phyloP scores from a whole-genome alignment of 2,888 invertebrate species.

The Lochmaea crataegi region DNA sequence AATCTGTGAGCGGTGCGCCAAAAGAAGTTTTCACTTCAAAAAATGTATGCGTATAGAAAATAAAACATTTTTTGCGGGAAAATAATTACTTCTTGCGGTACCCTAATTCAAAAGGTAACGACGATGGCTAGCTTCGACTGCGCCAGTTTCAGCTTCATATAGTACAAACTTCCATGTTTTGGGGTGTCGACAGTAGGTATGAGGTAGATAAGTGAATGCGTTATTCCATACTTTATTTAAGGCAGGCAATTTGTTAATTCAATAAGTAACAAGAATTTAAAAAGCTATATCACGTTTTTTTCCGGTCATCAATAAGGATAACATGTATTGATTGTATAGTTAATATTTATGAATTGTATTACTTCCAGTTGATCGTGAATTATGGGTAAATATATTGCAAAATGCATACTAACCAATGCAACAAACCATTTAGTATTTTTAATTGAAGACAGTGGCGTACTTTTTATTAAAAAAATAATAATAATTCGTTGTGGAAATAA shows the following conservation, averaged over 20 bases:
- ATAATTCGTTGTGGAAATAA: too few species aligned
- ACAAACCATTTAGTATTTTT: not conserved
- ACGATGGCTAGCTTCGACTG: too few species aligned
- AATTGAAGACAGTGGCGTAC: not conserved
- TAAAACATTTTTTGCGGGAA: too few species aligned
- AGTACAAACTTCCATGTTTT: too few species aligned
- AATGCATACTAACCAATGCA: conserved; percentile 26
- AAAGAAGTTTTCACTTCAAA: too few species aligned
- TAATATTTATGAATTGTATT: conserved; percentile 33
- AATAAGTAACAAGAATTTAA: conserved; percentile 5
- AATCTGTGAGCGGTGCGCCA: too few species aligned
- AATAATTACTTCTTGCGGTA: too few species aligned
- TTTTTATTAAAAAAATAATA: not conserved
- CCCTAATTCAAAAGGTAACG: too few species aligned
- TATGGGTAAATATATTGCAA: conserved; percentile 28
- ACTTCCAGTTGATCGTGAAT: conserved; percentile 21
- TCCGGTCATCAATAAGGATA: conserved; percentile 24
- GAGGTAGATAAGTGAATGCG: too few species aligned
- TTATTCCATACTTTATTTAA: not conserved
- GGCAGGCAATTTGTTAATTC: not conserved
- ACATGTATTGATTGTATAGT: conserved; percentile 10
- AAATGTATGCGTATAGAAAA: too few species aligned
- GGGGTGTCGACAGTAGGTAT: too few species aligned
- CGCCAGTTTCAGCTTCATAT: too few species aligned
- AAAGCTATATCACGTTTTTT: conserved; percentile 13